A percentile compares a stretch with the other conserved stretches of the same genome.
Evolutionary conservation across 2,113 vertebrate genomes (phyloP).

Genomic region (Sinocyclocheilus rhinocerous): DNA sequence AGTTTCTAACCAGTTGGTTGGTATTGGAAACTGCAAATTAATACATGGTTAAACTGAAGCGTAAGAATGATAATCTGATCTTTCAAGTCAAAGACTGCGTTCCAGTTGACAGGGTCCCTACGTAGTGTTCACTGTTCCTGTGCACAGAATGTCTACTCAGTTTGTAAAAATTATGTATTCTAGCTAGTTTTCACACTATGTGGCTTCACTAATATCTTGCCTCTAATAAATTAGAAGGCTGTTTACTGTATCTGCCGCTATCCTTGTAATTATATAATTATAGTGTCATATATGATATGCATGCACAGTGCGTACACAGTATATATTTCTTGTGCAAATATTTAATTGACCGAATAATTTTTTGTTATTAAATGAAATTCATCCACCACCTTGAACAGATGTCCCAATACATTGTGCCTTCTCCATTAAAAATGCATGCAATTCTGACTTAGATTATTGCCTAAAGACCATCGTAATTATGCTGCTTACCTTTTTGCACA

Average conservation of each 20-base stretch:
- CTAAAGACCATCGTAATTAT: not conserved
- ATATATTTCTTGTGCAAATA: not conserved
- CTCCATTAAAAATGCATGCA: not conserved
- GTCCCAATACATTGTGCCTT: not conserved
- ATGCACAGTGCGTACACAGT: not conserved
- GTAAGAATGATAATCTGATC: not conserved
- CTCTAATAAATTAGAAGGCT: not conserved
- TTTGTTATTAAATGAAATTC: not conserved
- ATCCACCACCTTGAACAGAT: not conserved
- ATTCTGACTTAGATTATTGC: not conserved
- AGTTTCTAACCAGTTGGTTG: not conserved
- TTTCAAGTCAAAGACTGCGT: not conserved
- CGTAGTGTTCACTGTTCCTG: not conserved
- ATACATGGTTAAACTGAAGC: not conserved
- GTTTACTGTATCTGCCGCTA: not conserved
- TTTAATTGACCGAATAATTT: not conserved
- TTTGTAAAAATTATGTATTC: not conserved
- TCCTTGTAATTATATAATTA: not conserved
- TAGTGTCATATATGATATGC: not conserved
- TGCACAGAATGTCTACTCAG: not conserved
- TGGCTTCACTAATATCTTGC: not conserved
- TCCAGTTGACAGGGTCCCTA: not conserved
- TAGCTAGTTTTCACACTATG: not conserved
- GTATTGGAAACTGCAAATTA: not conserved
- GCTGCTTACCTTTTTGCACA: not conserved